A percentile compares a stretch with the other conserved stretches of the same genome.
These are phyloP conservation scores for Acrocephalus scirpaceus DNA, from an alignment of 2,797 vertebrate species.

Conservation along the genomic window DNA sequence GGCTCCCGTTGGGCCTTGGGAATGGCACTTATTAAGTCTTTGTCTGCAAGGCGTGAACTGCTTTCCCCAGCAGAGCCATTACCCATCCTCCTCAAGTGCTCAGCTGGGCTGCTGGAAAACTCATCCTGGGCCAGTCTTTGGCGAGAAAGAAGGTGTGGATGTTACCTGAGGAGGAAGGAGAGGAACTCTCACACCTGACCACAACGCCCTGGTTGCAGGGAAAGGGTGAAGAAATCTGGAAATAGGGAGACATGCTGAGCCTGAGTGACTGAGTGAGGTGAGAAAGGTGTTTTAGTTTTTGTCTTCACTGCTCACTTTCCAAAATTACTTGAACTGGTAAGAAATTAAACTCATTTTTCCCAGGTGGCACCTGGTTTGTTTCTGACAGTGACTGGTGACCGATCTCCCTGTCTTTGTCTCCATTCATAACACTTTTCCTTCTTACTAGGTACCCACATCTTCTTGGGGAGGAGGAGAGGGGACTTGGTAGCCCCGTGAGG, in stretches of 20 bases:
- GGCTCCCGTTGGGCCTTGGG: neutral
- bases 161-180: neutral
- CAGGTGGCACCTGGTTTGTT: neutral
- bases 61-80: neutral
- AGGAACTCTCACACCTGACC: neutral
- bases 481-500: neutral
- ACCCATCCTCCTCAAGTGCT: neutral
- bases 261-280: fast-evolving
- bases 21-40: neutral
- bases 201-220: fast-evolving
- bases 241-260: neutral
- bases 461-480: neutral
- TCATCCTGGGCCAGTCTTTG: neutral
- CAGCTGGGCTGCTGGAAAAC: neutral
- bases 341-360: neutral
- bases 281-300: neutral
- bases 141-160: neutral
- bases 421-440: neutral
- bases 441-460: neutral
- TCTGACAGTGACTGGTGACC: neutral
- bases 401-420: neutral
- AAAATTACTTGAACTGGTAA: neutral
- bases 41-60: fast-evolving
- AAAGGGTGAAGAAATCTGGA: neutral
- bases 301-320: neutral